Evolutionary conservation across 2,797 vertebrate genomes (phyloP).

Genomic region (Aythya fuligula): DNA sequence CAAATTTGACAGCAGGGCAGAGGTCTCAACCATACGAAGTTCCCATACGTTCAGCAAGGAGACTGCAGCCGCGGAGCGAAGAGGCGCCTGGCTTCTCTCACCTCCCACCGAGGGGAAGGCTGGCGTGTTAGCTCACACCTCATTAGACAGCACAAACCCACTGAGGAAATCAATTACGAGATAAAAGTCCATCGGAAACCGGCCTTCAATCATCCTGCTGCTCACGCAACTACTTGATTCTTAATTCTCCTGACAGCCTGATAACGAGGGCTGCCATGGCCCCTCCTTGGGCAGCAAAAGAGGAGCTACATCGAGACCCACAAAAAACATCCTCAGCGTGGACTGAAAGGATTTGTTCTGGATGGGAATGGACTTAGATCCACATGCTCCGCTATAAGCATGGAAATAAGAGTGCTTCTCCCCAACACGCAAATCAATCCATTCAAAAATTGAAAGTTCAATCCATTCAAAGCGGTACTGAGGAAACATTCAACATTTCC

Average conservation of each 20-base stretch:
- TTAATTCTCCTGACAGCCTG: slow-evolving; percentile 48
- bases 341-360: neutral
- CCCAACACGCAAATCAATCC: neutral
- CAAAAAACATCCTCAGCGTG: neutral
- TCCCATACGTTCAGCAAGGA: neutral
- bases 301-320: neutral
- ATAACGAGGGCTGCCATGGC: neutral
- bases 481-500: neutral
- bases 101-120: slow-evolving; percentile 54
- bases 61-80: neutral
- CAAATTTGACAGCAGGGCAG: slow-evolving; percentile 56
- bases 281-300: neutral
- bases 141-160: slow-evolving; percentile 70
- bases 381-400: neutral
- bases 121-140: slow-evolving; percentile 58
- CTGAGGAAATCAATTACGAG: slow-evolving; percentile 69
- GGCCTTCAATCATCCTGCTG: slow-evolving; percentile 59
- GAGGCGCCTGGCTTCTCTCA: slow-evolving; percentile 47
- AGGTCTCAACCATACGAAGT: slow-evolving; percentile 35
- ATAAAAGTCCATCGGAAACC: slow-evolving; percentile 65
- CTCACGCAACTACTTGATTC: neutral
- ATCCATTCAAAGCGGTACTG: neutral
- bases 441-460: neutral
- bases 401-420: neutral
- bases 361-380: neutral